Conservation (phyloP, 1,140 invertebrate species). For the Eumeta japonica region DNA sequence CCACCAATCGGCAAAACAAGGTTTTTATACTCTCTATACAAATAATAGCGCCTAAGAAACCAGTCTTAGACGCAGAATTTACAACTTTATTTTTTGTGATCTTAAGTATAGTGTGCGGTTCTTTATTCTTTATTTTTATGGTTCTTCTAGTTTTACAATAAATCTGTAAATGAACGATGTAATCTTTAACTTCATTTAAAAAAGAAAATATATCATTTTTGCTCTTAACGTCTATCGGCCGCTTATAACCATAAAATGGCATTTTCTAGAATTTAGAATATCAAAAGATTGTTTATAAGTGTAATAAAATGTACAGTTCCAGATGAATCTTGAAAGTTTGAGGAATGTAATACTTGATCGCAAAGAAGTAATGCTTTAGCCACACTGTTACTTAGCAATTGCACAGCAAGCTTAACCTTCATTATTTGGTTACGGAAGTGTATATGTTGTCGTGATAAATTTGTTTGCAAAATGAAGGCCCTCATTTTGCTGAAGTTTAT, state of each 20-base stretch:
- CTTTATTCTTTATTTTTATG: slow-evolving; percentile 4
- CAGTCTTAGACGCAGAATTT: slow-evolving; percentile 11
- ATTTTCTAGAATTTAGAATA: slow-evolving; percentile 10
- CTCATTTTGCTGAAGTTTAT: slow-evolving; percentile 12
- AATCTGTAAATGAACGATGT: slow-evolving; percentile 9
- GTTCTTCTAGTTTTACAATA: too few relatives aligned
- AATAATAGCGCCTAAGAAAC: slow-evolving; percentile 16
- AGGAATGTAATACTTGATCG: slow-evolving; percentile 3
- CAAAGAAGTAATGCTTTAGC: slow-evolving; percentile 9
- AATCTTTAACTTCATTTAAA: slow-evolving; percentile 8
- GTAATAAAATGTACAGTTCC: slow-evolving; percentile 11
- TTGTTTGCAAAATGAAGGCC: slow-evolving; percentile 15
- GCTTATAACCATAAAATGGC: slow-evolving; percentile 7
- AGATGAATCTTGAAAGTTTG: slow-evolving; percentile 8
- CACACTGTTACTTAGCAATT: slow-evolving; percentile 14
- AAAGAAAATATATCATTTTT: slow-evolving; percentile 7
- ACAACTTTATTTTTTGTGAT: slow-evolving; percentile 9
- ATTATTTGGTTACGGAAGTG: slow-evolving; percentile 16
- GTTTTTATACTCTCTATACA: slow-evolving; percentile 18
- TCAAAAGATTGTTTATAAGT: slow-evolving; percentile 14
- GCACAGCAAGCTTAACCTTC: slow-evolving; percentile 17
- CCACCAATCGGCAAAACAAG: too few relatives aligned
- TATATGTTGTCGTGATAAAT: slow-evolving; percentile 12
- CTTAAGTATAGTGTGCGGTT: slow-evolving; percentile 6
- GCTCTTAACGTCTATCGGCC: slow-evolving; percentile 7